Conservation (phyloP, 2,888 invertebrate genomes). For the Orthonychiurus folsomi region DNA sequence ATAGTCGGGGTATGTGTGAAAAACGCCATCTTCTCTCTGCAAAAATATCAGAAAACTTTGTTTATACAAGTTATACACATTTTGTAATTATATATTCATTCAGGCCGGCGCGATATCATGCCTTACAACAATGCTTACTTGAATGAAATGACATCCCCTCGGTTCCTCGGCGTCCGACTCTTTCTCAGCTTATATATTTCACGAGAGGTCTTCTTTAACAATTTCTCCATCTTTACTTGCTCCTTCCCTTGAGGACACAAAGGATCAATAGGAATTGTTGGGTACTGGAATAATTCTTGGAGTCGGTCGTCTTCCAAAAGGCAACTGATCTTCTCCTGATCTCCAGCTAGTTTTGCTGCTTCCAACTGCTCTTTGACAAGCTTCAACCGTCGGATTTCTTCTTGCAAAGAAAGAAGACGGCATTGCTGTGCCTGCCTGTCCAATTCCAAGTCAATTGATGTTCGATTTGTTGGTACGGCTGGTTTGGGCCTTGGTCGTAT, state of each 20-base stretch:
- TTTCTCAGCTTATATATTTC: slow-evolving; percentile 85
- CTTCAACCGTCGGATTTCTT: slow-evolving; percentile 71
- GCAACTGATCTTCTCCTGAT: slow-evolving; percentile 74
- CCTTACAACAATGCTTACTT: slow-evolving; percentile 66
- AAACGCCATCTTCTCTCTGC: slow-evolving; percentile 93
- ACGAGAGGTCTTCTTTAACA: slow-evolving; percentile 76
- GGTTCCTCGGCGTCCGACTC: slow-evolving; percentile 74
- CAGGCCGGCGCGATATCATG: too few species aligned
- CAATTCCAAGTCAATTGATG: slow-evolving; percentile 82
- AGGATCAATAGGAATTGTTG: slow-evolving; percentile 23
- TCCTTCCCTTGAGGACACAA: slow-evolving; percentile 31
- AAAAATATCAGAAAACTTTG: slow-evolving; percentile 43
- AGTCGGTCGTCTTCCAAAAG: slow-evolving; percentile 79
- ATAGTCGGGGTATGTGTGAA: slow-evolving; percentile 55
- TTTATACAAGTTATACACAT: neutral
- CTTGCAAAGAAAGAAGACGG: slow-evolving; percentile 67
- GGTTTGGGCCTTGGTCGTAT: slow-evolving; percentile 40
- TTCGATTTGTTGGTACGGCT: slow-evolving; percentile 59
- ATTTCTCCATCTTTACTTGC: slow-evolving; percentile 57
- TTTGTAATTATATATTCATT: neutral
- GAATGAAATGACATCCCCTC: slow-evolving; percentile 84
- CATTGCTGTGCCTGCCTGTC: slow-evolving; percentile 87
- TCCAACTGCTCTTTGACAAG: slow-evolving; percentile 70
- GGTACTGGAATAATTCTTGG: slow-evolving; percentile 52
- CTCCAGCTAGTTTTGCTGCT: slow-evolving; percentile 71